A percentile compares a stretch with the other conserved stretches of the same genome.
phyloP scores from a whole-genome alignment of 2,113 vertebrate species.

The Bombycilla garrulus region DNA sequence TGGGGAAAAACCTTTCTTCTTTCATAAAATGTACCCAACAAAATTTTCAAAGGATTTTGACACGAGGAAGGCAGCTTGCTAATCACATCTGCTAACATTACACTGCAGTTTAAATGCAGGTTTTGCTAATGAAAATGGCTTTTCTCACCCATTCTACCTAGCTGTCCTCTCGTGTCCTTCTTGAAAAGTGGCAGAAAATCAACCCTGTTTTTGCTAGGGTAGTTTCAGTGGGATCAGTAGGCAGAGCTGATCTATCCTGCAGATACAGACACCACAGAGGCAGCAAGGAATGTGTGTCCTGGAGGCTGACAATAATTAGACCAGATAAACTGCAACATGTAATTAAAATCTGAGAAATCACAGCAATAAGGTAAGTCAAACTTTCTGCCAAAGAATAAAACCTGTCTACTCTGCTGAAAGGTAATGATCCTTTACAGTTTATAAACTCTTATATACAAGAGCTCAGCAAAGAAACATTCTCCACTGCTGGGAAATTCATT shows the following conservation, averaged over 20 bases:
- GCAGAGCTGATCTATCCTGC: background rate
- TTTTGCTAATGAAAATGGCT: background rate
- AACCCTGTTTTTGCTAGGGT: background rate
- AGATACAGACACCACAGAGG: background rate
- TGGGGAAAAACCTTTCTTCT: background rate
- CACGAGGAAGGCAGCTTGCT: background rate
- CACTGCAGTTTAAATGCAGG: background rate
- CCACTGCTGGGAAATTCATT: background rate
- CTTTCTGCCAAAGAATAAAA: background rate
- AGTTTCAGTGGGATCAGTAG: background rate
- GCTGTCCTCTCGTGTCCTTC: background rate
- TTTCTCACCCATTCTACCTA: background rate
- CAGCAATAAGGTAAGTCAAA: background rate
- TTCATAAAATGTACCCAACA: background rate
- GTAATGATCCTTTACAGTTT: background rate
- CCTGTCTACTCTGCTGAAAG: background rate
- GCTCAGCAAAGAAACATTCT: background rate
- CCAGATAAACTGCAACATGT: background rate
- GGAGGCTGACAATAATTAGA: background rate
- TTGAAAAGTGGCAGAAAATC: background rate
- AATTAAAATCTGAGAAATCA: background rate
- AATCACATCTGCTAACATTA: background rate
- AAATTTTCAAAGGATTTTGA: background rate
- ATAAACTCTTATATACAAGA: background rate
- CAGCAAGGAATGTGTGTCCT: background rate